These are phyloP conservation scores for Chouioia cunea DNA, from an alignment of 2,888 invertebrate species.

Conservation along the genomic window DNA sequence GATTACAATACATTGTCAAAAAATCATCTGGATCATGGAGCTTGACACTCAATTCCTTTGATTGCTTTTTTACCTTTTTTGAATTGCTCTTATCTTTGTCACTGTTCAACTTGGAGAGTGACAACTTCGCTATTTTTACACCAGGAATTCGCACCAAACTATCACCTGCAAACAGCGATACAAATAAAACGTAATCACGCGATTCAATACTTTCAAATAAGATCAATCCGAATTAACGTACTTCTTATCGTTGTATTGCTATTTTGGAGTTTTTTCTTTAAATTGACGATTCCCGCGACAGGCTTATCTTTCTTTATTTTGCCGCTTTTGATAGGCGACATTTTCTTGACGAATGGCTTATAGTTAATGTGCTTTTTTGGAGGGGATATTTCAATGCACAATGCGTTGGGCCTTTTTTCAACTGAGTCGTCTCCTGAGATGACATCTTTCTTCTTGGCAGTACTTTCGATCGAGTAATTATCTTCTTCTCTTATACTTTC, in stretches of 20 bases:
- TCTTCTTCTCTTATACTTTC: constrained; percentile 48
- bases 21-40: constrained; percentile 60
- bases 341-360: constrained; percentile 44
- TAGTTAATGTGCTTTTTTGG: constrained; percentile 43
- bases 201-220: background rate
- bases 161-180: constrained; percentile 40
- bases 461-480: constrained; percentile 5
- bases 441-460: no score
- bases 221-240: constrained; percentile 36
- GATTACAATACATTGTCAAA: constrained; percentile 67
- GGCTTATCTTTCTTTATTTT: constrained; percentile 56
- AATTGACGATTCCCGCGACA: constrained; percentile 41
- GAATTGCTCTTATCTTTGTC: constrained; percentile 37
- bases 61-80: constrained; percentile 36
- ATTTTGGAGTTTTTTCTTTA: constrained; percentile 54
- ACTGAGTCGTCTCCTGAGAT: constrained; percentile 6
- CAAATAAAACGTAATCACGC: constrained; percentile 15
- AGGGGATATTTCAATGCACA: constrained; percentile 55
- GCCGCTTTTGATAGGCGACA: constrained; percentile 53
- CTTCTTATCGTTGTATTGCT: constrained; percentile 49
- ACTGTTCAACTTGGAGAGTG: constrained; percentile 51
- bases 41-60: constrained; percentile 53
- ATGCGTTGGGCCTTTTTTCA: constrained; percentile 15
- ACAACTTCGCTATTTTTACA: constrained; percentile 57
- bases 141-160: constrained; percentile 54